Evolutionary conservation across 2,797 vertebrate genomes (phyloP), one percentile per base, ranked within the genome.

Genomic region (Loris lydekkerianus): DNA sequence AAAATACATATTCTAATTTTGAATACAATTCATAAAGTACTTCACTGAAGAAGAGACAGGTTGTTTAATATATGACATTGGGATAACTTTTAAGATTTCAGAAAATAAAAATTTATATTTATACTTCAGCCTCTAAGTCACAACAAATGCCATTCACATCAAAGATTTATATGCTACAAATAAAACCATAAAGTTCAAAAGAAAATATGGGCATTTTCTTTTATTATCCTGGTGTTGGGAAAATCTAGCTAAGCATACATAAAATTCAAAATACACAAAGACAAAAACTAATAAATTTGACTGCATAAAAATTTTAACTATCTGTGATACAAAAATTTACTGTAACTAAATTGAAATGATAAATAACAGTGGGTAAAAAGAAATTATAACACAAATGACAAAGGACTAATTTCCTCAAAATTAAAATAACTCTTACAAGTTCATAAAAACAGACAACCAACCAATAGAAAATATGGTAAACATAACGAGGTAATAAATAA

Each of bases 181-280:
- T 97, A 92, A 93, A 96, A 65, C 4, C 21, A 80, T 84, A 84
- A 90, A 72, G 21, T 92, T 61, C 31, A 76, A 29, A 82, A 82
- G 69, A 91, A 96, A 93, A 80, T 77, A 93, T 31, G 37, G 25
- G 20, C 4, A 37, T 31, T 67, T 29, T 75, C 87, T 93, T 78
- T 7, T 56, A 95, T 76, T 86, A 92, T 53, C 13, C 27, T 56
- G 89, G n/a, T 56, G 18, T 89, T 90, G 14, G 29, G 76, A 95
- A 90, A 40, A 83, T 60, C 18, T 60, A 58, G 29, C 40, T 72
- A 95, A 93, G 18, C 10, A 90, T 72, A 73, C 17, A 93, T 73
- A 85, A 96, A 93, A 61, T 96, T 76, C 63, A 95, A 94, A 96
- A 78, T 87, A 89, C 53, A 81, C 29, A 83, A 89, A 95, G 21